Evolutionary conservation across 2,113 vertebrate species (phyloP).

Genomic region (Platichthys stellatus): DNA sequence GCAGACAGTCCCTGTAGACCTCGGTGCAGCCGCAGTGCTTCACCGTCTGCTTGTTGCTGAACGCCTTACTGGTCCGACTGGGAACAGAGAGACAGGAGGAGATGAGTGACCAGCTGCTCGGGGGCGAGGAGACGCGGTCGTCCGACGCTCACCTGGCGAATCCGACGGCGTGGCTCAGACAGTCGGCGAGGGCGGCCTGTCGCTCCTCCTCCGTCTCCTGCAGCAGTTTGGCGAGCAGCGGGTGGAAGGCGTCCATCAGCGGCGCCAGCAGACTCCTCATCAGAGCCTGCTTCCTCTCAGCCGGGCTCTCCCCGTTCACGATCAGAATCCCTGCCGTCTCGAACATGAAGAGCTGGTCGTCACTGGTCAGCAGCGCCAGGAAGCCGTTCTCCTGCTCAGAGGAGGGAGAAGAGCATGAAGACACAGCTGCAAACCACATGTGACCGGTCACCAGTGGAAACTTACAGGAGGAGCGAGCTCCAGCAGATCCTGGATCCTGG

Average conservation of each 20-base stretch:
- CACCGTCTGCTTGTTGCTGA: slow-evolving; percentile 99
- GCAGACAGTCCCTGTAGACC: slow-evolving; percentile 95
- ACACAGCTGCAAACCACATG: background rate
- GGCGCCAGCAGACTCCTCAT: slow-evolving; percentile 95
- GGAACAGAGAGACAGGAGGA: background rate
- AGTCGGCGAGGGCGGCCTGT: slow-evolving; percentile 90
- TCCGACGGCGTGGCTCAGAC: slow-evolving; percentile 95
- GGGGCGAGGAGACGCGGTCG: background rate
- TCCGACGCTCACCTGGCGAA: slow-evolving; percentile 89
- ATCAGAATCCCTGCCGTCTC: slow-evolving; percentile 96
- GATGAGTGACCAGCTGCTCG: background rate
- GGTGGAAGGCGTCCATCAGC: slow-evolving; percentile 92
- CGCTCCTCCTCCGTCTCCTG: slow-evolving; percentile 90
- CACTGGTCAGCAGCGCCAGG: slow-evolving; percentile 90
- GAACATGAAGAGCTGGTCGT: slow-evolving; percentile 98
- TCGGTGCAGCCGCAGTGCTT: slow-evolving; percentile 96
- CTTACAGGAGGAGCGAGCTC: slow-evolving; percentile 93
- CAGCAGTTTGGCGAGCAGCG: slow-evolving; percentile 90
- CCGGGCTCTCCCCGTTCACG: slow-evolving; percentile 91
- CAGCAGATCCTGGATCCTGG: slow-evolving; percentile 95
- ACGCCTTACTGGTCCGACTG: slow-evolving; percentile 97
- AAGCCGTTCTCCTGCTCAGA: slow-evolving; percentile 92
- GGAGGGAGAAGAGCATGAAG: background rate
- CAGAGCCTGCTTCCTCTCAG: slow-evolving; percentile 91
- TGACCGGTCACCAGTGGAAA: slow-evolving; percentile 1